Evolutionary conservation across 2,888 invertebrate genomes (phyloP), one percentile per base, ranked within the genome.

Genomic region (Sepiola atlantica): DNA sequence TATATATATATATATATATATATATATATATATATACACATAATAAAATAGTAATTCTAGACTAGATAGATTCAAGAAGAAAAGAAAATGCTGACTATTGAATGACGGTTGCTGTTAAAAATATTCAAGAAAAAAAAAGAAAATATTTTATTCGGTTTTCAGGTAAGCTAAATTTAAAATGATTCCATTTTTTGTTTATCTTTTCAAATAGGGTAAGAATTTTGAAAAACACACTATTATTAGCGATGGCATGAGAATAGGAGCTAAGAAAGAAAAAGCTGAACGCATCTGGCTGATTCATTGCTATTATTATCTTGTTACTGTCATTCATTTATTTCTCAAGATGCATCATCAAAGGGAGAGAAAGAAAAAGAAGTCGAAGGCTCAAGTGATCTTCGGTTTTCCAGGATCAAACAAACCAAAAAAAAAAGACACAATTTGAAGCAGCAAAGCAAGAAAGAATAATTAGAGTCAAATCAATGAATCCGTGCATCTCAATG

Each of bases 401-500:
- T 61, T 61, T 24, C 61, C 61, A 28, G 10, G 61, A 28, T 28
- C 28, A 24, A 61, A 61, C 24, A 28, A 61, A 8, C 24, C 0
- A 45, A 45, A 45, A 45, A 45, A 45, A 45, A 45, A 45, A 45
- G 45, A 45, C 8, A 45, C 45, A 45, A 45, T 45, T 45, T 45
- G 45, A 45, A 45, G 45, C 2, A 45, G 92, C 21, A 92, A 92
- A 32, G 24, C 20, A 92, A 24, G 35, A 92, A 32, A 28, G 92
- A 54, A 54, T 92, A 54, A 35, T 92, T 92, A 92, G 92, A 45
- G 45, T 92, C n/a, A 35, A 92, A 45, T 92, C 32, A 92, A 45
- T 54, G 21, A 45, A 54, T 21, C 92, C 24, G 12, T 61, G 61
- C 28, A 20, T 61, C 61, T 61, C 61, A 61, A 61, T 28, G 21